Evolutionary conservation across 2,113 vertebrate species (phyloP), one percentile per base, ranked within the genome.

Genomic region (Carassius carassius): DNA sequence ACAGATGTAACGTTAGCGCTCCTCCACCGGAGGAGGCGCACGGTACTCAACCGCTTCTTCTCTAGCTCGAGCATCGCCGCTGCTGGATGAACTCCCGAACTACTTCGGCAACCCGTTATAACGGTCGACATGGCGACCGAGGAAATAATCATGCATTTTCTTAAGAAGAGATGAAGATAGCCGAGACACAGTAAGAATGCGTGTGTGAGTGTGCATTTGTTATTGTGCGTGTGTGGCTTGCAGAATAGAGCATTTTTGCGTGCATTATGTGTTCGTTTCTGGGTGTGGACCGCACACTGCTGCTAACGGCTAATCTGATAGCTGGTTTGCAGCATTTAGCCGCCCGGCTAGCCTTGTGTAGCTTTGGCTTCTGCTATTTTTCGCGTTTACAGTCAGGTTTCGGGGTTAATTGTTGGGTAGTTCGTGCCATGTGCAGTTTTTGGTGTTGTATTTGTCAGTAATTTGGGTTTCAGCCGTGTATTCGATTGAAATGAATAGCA

Each of bases 71-170:
- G 49, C 2, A 9, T 10, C 4, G 49, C 49, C 51, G 51, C 51
- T 78, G 58, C 47, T 67, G 74, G 83, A 2, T 10, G 47, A 91
- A 93, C 92, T 93, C 93, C 92, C 90, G 90, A 89, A 74, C 89
- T 90, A 92, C 91, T 91, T 92, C 89, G 90, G 92, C 90, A 93
- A 92, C 92, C 90, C 56, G 92, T 90, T 94, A 51, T 90, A 91
- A 91, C 88, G 90, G 92, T 93, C 92, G 94, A 93, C 87, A 94
- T 95, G 94, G 92, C 93, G 86, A 90, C 88, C 84, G 87, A 88
- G 88, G 87, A 93, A 93, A 94, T 90, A 93, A 92, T 82, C 87
- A 90, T 90, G 76, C 89, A 81, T 74, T 93, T 93, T 91, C 85
- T 89, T 90, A 88, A 91, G 92, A 82, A 92, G 89, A 91, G 93